Percentiles rank a stretch among this genome's conserved stretches.
Evolutionary conservation across 1,140 invertebrate species (phyloP).

Genomic region (Trichonephila clavata): DNA sequence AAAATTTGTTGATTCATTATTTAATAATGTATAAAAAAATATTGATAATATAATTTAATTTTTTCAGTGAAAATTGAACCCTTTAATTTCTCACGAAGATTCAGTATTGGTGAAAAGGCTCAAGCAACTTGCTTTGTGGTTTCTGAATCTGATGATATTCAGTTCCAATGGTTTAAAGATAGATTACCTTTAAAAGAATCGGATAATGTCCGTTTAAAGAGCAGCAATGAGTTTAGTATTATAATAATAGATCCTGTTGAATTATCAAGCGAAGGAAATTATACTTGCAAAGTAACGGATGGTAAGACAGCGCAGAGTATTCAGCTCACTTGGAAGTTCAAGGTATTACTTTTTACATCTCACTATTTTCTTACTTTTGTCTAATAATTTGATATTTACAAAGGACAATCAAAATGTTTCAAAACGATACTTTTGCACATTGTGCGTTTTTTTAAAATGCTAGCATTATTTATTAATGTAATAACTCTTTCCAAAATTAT

Average conservation of each 20-base stretch:
- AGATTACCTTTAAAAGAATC: not conserved
- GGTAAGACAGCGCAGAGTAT: not conserved
- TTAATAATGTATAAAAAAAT: no score
- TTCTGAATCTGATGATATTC: not conserved
- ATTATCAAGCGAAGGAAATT: conserved; percentile 64
- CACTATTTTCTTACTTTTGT: no score
- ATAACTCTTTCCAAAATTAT: no score
- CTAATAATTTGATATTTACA: no score
- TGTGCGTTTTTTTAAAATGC: no score
- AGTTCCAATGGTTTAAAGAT: conserved; percentile 68
- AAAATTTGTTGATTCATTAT: no score
- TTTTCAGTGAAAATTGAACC: conserved; percentile 69
- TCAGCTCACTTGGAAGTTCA: conserved; percentile 53
- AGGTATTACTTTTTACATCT: conserved; percentile 7
- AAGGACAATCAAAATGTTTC: no score
- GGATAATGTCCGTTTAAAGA: conserved; percentile 45
- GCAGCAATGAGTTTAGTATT: conserved; percentile 60
- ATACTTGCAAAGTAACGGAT: conserved; percentile 66
- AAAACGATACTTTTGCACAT: no score
- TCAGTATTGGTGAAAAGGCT: conserved; percentile 60
- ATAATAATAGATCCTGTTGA: conserved; percentile 62
- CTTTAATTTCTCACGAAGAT: conserved; percentile 57
- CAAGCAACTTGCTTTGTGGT: conserved; percentile 46
- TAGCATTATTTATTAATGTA: no score
- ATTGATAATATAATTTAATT: no score